Conservation (phyloP, 2,888 invertebrate genomes). For the Octodonta nipae region DNA sequence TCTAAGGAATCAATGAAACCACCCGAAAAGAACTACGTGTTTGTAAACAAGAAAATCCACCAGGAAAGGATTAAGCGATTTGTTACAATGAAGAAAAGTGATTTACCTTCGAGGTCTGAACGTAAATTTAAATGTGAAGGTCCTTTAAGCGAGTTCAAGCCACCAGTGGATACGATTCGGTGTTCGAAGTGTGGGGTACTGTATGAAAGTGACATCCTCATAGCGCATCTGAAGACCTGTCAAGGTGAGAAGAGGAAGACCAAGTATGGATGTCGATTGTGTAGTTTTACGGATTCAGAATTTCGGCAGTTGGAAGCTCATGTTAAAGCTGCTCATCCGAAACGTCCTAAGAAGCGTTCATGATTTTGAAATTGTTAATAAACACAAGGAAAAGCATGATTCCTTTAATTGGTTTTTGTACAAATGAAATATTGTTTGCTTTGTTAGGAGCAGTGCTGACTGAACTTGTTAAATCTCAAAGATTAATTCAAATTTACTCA, state of each 20-base stretch:
- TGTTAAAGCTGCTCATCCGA: slow-evolving; percentile 16
- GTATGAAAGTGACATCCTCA: slow-evolving; percentile 21
- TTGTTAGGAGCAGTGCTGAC: too few relatives aligned
- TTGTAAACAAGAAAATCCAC: slow-evolving; percentile 6
- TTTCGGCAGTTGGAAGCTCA: slow-evolving; percentile 25
- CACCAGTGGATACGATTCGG: slow-evolving; percentile 27
- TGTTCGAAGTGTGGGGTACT: slow-evolving; percentile 26
- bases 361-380: too few relatives aligned
- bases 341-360: too few relatives aligned
- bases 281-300: slow-evolving; percentile 25
- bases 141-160: slow-evolving; percentile 19
- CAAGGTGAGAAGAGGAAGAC: slow-evolving; percentile 17
- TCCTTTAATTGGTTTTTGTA: too few relatives aligned
- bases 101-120: slow-evolving; percentile 16
- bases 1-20: too few relatives aligned
- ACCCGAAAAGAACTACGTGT: neutral
- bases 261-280: slow-evolving; percentile 27
- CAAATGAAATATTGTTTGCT: too few relatives aligned
- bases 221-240: slow-evolving; percentile 23
- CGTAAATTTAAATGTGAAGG: slow-evolving; percentile 20
- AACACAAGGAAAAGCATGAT: too few relatives aligned
- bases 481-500: too few relatives aligned
- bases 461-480: too few relatives aligned
- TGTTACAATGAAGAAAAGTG: slow-evolving; percentile 23
- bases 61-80: slow-evolving; percentile 25